Evolutionary conservation across 1,140 invertebrate species (phyloP).

Genomic region (Hylaeus volcanicus): DNA sequence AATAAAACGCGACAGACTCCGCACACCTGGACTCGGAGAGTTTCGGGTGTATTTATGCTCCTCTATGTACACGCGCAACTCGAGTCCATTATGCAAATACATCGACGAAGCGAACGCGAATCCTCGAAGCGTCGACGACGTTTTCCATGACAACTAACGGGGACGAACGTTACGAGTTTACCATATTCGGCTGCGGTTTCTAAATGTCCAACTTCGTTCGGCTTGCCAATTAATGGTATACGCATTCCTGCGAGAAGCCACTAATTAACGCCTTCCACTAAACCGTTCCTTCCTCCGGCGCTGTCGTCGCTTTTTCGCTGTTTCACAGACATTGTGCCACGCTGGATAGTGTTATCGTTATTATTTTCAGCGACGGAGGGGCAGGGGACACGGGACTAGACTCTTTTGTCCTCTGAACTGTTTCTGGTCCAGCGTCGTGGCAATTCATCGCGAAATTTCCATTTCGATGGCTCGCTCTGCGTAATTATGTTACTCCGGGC

Average conservation of each 20-base stretch:
- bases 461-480: constrained; percentile 22
- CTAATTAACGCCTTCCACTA: constrained; percentile 65
- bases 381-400: constrained; percentile 9
- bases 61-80: not conserved
- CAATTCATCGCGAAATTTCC: constrained; percentile 41
- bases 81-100: constrained; percentile 26
- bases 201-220: constrained; percentile 25
- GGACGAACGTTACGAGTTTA: not conserved
- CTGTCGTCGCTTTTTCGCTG: constrained; percentile 26
- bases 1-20: constrained; percentile 15
- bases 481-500: constrained; percentile 37
- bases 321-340: not conserved
- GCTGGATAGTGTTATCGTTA: constrained; percentile 4
- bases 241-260: constrained; percentile 55
- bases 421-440: constrained; percentile 16
- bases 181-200: constrained; percentile 27
- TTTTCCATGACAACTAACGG: constrained; percentile 11
- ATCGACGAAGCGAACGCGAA: constrained; percentile 17
- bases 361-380: constrained; percentile 24
- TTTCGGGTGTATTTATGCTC: constrained; percentile 30
- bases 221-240: constrained; percentile 69
- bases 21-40: constrained; percentile 5
- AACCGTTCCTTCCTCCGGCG: constrained; percentile 13
- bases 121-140: constrained; percentile 1
- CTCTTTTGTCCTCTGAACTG: constrained; percentile 26